Conservation (phyloP, 2,113 vertebrate species). For the Ivindomyrus marchei region DNA sequence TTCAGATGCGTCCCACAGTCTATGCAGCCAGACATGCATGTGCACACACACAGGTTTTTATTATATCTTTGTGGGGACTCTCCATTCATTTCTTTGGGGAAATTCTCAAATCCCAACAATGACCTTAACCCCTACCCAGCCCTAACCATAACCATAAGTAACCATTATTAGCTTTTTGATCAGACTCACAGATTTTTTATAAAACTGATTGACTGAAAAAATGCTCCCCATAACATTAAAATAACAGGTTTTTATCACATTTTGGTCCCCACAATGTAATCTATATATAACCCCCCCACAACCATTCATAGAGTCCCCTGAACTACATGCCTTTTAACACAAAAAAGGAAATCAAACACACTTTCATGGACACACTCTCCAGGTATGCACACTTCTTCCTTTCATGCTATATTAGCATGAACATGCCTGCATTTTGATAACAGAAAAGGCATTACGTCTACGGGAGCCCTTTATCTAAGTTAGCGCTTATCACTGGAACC, state of each 20-base stretch:
- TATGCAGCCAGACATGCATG: not conserved
- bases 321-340: not conserved
- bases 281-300: not conserved
- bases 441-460: not conserved
- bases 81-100: not conserved
- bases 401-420: not conserved
- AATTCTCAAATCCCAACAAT: not conserved
- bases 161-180: not conserved
- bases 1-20: not conserved
- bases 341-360: not conserved
- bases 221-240: not conserved
- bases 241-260: not conserved
- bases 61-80: not conserved
- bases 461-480: not conserved
- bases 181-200: not conserved
- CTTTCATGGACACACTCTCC: not conserved
- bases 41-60: not conserved
- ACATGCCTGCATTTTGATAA: not conserved
- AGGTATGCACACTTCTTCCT: not conserved
- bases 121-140: not conserved
- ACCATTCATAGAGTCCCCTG: not conserved
- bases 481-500: not conserved
- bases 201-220: not conserved
- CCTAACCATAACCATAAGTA: not conserved
- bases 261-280: not conserved